Percentiles rank a stretch among this genome's conserved stretches.
Evolutionary conservation across 1,140 invertebrate genomes (phyloP).

Genomic region (Caenorhabditis elegans): DNA sequence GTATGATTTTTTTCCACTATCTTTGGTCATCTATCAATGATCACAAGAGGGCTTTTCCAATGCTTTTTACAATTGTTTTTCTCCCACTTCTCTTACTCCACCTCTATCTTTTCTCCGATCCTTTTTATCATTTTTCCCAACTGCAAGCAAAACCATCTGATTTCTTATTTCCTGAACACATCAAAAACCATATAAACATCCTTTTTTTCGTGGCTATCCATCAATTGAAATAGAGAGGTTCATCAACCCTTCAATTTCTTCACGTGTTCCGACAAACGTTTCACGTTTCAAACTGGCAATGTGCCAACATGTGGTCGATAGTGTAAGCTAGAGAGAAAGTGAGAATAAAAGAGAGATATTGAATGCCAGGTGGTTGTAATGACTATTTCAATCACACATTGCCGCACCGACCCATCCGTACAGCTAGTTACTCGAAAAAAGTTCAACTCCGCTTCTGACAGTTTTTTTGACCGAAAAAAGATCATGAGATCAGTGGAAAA

Average conservation of each 20-base stretch:
- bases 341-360: neutral
- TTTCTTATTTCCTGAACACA: neutral
- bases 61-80: too few relatives aligned
- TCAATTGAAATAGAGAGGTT: neutral
- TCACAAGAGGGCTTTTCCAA: neutral
- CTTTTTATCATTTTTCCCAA: neutral
- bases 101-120: neutral
- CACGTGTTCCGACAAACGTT: neutral
- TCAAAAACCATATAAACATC: conserved; percentile 1
- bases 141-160: neutral
- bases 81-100: neutral
- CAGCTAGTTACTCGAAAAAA: too few relatives aligned
- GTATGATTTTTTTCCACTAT: too few relatives aligned
- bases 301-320: conserved; percentile 15
- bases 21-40: neutral
- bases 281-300: neutral
- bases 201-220: neutral
- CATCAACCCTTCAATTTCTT: neutral
- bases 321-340: neutral
- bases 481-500: too few relatives aligned
- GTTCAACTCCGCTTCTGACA: too few relatives aligned
- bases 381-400: conserved; percentile 22
- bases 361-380: conserved; percentile 32
- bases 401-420: too few relatives aligned
- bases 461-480: too few relatives aligned